Conservation (phyloP, 2,797 vertebrate species). For the Chiroxiphia lanceolata region DNA sequence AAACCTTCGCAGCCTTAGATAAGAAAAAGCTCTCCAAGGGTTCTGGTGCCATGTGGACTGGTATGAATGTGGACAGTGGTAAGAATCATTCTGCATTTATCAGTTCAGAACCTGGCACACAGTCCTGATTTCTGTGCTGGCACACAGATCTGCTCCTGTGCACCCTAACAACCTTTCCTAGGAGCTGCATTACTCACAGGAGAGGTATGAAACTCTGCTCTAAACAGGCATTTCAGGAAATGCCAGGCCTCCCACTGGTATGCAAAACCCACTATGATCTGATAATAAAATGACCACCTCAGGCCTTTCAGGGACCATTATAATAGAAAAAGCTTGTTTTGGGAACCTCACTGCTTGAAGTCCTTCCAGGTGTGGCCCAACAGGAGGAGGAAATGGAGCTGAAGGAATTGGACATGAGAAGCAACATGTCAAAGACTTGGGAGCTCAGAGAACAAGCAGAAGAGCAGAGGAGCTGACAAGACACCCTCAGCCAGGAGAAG, state of each 20-base stretch:
- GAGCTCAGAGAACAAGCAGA: constrained; percentile 69
- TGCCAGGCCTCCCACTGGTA: neutral
- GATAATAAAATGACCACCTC: neutral
- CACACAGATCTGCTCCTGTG: neutral
- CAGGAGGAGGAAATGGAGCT: constrained; percentile 76
- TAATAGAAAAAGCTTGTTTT: neutral
- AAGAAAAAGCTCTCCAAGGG: neutral
- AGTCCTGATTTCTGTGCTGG: neutral
- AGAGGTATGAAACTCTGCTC: neutral
- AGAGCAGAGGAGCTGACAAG: constrained; percentile 73
- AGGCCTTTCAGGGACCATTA: neutral
- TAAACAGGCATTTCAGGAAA: constrained; percentile 45
- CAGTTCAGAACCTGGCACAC: neutral
- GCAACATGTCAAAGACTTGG: constrained; percentile 65
- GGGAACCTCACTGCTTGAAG: neutral
- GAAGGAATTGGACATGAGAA: constrained; percentile 75
- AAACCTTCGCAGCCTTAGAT: neutral
- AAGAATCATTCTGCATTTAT: neutral
- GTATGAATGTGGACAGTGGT: neutral
- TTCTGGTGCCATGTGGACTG: neutral
- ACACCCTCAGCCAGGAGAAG: constrained; percentile 78
- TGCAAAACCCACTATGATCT: neutral
- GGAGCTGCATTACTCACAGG: neutral
- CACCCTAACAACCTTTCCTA: neutral
- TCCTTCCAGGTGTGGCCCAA: constrained; percentile 64